Percentiles rank a stretch among this genome's conserved stretches.
phyloP scores from a whole-genome alignment of 2,797 vertebrate species.

The Tapera naevia region DNA sequence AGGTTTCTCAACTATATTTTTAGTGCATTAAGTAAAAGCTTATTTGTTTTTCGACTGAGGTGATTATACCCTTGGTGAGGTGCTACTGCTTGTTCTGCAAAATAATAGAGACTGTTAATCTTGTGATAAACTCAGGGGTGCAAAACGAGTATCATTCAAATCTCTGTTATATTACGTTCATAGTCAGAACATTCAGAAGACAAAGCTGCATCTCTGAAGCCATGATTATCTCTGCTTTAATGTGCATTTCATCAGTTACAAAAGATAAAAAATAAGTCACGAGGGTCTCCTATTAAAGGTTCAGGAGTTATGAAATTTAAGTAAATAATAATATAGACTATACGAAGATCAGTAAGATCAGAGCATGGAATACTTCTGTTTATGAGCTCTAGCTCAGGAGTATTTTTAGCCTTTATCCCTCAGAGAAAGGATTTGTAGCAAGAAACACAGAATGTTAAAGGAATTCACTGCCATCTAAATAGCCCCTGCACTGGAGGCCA shows the following conservation, averaged over 20 bases:
- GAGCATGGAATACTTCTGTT: neutral
- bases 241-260: neutral
- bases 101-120: constrained; percentile 52
- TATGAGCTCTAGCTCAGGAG: neutral
- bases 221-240: neutral
- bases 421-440: neutral
- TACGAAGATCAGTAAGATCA: neutral
- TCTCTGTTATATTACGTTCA: neutral
- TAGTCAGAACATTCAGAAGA: constrained; percentile 22
- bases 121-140: constrained; percentile 35
- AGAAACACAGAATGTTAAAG: neutral
- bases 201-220: neutral
- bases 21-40: constrained; percentile 52
- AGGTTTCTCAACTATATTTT: constrained; percentile 66
- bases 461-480: neutral
- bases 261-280: neutral
- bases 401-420: neutral
- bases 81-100: constrained; percentile 40
- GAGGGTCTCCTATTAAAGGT: neutral
- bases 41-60: constrained; percentile 51
- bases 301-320: neutral
- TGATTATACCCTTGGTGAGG: constrained; percentile 40
- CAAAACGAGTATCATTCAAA: constrained; percentile 10
- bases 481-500: neutral
- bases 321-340: neutral